phyloP scores from a whole-genome alignment of 2,797 vertebrate genomes.

The Poliocrania exsul region DNA sequence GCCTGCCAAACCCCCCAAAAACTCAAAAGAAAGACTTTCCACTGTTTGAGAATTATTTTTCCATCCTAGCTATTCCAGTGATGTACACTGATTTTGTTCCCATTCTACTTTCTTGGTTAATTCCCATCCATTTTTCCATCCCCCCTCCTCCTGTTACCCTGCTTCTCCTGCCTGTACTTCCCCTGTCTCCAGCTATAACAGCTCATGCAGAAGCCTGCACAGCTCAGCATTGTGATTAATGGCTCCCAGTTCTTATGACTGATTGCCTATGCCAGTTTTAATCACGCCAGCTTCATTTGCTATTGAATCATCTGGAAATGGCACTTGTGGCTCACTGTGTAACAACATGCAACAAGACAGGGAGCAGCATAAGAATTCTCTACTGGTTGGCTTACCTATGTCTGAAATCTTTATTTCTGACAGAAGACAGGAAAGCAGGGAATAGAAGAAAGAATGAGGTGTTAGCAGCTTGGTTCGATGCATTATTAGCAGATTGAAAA shows the following conservation, averaged over 20 bases:
- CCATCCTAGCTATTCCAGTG: not conserved
- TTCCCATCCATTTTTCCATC: not conserved
- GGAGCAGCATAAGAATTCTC: conserved; percentile 69
- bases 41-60: not conserved
- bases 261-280: conserved; percentile 60
- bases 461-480: conserved; percentile 79
- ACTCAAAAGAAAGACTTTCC: not conserved
- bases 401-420: conserved; percentile 99
- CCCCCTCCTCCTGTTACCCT: not conserved
- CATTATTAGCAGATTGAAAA: conserved; percentile 79
- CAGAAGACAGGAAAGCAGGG: conserved; percentile 84
- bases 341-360: conserved; percentile 74
- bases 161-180: not conserved
- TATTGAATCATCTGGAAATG: conserved; percentile 57
- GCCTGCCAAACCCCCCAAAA: not conserved
- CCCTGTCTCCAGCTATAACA: not conserved
- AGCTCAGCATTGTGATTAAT: conserved; percentile 42
- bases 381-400: conserved; percentile 93
- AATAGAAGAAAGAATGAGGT: conserved; percentile 80
- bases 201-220: conserved; percentile 7
- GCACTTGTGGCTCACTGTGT: conserved; percentile 70
- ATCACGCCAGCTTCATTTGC: conserved; percentile 53
- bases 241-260: conserved; percentile 40
- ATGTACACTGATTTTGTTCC: not conserved
- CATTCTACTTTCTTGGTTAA: not conserved